These are phyloP conservation scores for Muscidifurax raptorellus DNA, from an alignment of 1,140 invertebrate genomes.

Conservation along the genomic window DNA sequence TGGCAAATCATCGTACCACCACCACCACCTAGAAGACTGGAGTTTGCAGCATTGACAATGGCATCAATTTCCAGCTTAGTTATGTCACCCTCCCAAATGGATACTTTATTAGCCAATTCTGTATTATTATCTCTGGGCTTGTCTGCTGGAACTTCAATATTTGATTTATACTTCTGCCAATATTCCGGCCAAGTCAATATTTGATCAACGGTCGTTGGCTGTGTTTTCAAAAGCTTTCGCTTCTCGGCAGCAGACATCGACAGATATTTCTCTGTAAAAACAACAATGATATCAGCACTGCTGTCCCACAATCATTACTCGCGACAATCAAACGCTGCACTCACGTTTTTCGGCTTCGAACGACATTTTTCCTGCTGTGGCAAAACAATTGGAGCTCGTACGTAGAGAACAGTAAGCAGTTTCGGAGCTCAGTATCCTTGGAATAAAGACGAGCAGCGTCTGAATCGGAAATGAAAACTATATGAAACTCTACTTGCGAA, in stretches of 20 bases:
- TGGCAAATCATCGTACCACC: conserved; percentile 76
- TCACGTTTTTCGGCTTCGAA: conserved; percentile 61
- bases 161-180: conserved; percentile 69
- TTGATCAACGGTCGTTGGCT: conserved; percentile 71
- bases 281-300: neutral
- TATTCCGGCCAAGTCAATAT: conserved; percentile 80
- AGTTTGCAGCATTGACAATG: conserved; percentile 95
- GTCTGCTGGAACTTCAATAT: conserved; percentile 62
- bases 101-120: conserved; percentile 79
- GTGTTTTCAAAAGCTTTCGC: conserved; percentile 75
- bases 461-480: neutral
- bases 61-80: conserved; percentile 91
- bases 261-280: conserved; percentile 74
- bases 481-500: neutral
- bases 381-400: neutral
- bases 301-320: neutral
- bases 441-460: neutral
- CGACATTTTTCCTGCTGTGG: conserved; percentile 38
- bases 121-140: conserved; percentile 70
- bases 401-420: neutral
- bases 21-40: conserved; percentile 85
- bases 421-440: neutral
- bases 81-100: conserved; percentile 88
- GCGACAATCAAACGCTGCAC: neutral
- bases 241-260: conserved; percentile 77